Percentiles rank a stretch among this genome's conserved stretches.
Conservation (phyloP, 2,113 vertebrate genomes). For the Leuciscus idus region DNA sequence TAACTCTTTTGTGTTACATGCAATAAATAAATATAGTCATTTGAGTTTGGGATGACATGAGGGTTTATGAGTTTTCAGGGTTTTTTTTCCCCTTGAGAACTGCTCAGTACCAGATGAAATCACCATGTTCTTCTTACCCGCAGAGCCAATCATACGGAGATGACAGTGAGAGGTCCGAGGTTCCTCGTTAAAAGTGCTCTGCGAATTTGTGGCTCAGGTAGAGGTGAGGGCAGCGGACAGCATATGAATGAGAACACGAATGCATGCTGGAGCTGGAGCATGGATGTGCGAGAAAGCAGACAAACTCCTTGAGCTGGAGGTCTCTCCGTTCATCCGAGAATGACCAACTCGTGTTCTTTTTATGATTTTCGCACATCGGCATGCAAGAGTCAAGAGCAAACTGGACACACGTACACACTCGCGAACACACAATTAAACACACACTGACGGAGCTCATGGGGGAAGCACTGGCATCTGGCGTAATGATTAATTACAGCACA, state of each 20-base stretch:
- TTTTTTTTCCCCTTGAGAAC: background rate
- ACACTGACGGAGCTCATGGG: conserved; percentile 3
- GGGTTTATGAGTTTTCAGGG: background rate
- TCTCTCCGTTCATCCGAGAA: conserved; percentile 11
- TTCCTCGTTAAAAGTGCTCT: conserved; percentile 31
- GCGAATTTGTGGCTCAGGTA: conserved; percentile 25
- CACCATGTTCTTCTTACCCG: conserved; percentile 16
- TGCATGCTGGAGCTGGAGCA: conserved; percentile 20
- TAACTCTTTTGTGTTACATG: background rate
- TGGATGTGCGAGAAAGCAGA: background rate
- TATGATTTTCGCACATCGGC: background rate
- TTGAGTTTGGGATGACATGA: background rate
- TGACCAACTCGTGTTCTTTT: conserved; percentile 17
- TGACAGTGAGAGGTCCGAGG: background rate
- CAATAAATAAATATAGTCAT: background rate
- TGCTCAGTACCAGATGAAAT: background rate
- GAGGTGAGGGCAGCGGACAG: conserved; percentile 8
- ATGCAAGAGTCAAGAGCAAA: conserved; percentile 25
- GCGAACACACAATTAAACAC: conserved; percentile 21
- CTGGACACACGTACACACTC: background rate
- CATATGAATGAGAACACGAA: conserved; percentile 29
- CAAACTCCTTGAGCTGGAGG: conserved; percentile 12
- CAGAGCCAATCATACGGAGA: background rate
- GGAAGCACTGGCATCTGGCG: conserved; percentile 48
- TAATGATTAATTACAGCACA: conserved; percentile 59